Evolutionary conservation across 1,140 invertebrate genomes (phyloP), one percentile per base, ranked within the genome.

Genomic region (Brachionus koreanus): DNA sequence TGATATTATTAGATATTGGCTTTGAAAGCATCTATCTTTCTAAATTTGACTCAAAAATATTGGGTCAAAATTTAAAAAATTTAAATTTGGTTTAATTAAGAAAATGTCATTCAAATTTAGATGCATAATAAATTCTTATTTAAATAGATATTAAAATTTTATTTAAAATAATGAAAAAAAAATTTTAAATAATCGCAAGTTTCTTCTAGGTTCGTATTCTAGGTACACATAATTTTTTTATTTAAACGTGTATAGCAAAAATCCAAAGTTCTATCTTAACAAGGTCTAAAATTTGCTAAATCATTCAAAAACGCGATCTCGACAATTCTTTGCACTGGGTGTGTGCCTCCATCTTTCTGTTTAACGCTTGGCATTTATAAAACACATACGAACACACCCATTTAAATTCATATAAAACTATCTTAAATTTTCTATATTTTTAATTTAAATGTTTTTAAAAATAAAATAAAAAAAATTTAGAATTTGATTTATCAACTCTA

Each of bases 281-380:
- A 0, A 25, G 49, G 16, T 57, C 49, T 57, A 57, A 57, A 57
- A 19, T 57, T 57, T 57, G 49, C 49, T 57, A 23, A 57, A 57
- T 57, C 49, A 57, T 57, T 25, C 16, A 57, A 19, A 16, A 16
- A 23, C 49, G 49, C n/a, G 49, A 57, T 57, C 49, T 57, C 49
- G 49, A 57, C 49, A 65, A 65, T 65, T 65, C 33, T 65, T 33
- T 65, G 13, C 63, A 65, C 33, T 33, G 63, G 63, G 63, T 35
- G 63, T 65, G 63, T 65, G 63, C 25, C 25, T 65, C 25, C 33
- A 7, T 65, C 13, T 65, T 37, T 65, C 33, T 65, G 25, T n/a
- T 65, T 65, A 37, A 33, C n/a, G 25, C 33, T 65, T 65, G 63
- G 25, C 33, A 65, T 65, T 33, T 65, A 3, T 65, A 33, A 33